phyloP scores from a whole-genome alignment of 2,797 vertebrate species.

The Nasua narica region DNA sequence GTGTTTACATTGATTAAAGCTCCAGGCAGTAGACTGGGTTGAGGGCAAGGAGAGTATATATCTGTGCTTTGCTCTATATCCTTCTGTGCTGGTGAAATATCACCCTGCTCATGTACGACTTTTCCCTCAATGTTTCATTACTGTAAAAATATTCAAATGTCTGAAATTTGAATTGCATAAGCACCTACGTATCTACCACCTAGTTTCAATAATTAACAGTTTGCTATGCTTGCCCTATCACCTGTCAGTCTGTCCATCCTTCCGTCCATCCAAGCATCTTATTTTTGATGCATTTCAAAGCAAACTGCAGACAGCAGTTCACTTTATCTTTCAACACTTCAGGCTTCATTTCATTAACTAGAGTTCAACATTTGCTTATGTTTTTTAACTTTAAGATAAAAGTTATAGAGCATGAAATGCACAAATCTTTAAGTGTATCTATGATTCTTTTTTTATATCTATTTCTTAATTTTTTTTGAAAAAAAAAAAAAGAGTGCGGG shows the following conservation, averaged over 20 bases:
- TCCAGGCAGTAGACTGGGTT: neutral
- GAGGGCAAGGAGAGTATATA: neutral
- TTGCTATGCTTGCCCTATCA: neutral
- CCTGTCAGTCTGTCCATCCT: neutral
- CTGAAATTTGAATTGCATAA: neutral
- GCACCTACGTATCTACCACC: neutral
- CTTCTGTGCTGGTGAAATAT: neutral
- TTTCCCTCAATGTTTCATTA: neutral
- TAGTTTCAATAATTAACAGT: neutral
- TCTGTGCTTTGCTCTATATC: neutral
- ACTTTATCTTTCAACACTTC: neutral
- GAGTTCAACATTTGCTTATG: neutral
- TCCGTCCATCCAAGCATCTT: neutral
- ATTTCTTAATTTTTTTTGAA: neutral
- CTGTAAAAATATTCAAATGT: neutral
- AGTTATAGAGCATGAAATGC: neutral
- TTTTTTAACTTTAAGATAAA: neutral
- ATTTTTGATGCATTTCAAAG: neutral
- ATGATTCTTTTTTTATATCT: neutral
- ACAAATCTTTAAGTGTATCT: neutral
- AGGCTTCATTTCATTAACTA: neutral
- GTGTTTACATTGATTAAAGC: neutral
- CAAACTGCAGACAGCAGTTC: neutral
- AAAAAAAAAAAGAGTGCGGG: too few species aligned
- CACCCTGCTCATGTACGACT: neutral